A percentile compares a stretch with the other conserved stretches of the same genome.
These are phyloP conservation scores for Lampris megalopsis DNA, from an alignment of 2,113 vertebrate species.

Conservation along the genomic window DNA sequence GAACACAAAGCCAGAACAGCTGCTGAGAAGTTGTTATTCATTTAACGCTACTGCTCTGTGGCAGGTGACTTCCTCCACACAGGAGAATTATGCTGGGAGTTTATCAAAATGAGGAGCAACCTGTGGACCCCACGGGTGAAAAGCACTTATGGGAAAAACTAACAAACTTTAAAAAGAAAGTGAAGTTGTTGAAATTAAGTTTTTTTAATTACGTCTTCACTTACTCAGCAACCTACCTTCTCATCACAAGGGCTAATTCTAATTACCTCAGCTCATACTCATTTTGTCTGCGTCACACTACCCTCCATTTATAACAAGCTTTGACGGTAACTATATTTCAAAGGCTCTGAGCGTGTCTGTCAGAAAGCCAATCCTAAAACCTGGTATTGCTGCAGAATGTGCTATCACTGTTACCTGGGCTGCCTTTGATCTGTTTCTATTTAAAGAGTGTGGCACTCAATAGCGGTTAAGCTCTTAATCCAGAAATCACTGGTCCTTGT, in stretches of 20 bases:
- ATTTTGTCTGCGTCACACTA: conserved; percentile 18
- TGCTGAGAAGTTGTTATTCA: conserved; percentile 72
- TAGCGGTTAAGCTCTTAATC: conserved; percentile 64
- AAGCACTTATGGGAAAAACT: conserved; percentile 15
- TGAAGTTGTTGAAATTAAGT: conserved; percentile 15
- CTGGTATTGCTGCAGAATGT: conserved; percentile 36
- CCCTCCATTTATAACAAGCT: conserved; percentile 25
- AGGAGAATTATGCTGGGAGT: conserved; percentile 42
- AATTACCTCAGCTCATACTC: conserved; percentile 38
- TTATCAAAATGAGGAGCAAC: conserved; percentile 33
- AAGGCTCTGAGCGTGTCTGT: conserved; percentile 27
- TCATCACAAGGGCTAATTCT: conserved; percentile 15
- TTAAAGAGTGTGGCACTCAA: conserved; percentile 44
- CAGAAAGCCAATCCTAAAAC: conserved; percentile 36
- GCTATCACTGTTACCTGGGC: conserved; percentile 29
- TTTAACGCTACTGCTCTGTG: conserved; percentile 51
- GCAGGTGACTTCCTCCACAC: conserved; percentile 58
- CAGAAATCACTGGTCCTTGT: conserved; percentile 35
- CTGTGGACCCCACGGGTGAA: conserved; percentile 34
- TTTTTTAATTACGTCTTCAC: conserved; percentile 41
- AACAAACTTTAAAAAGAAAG: conserved; percentile 31
- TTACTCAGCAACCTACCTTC: conserved; percentile 34
- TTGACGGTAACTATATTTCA: conserved; percentile 38
- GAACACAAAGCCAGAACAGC: conserved; percentile 63
- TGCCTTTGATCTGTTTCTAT: conserved; percentile 58